Evolutionary conservation across 2,797 vertebrate species (phyloP), one percentile per base, ranked within the genome.

Genomic region (Tarsius wallacei): DNA sequence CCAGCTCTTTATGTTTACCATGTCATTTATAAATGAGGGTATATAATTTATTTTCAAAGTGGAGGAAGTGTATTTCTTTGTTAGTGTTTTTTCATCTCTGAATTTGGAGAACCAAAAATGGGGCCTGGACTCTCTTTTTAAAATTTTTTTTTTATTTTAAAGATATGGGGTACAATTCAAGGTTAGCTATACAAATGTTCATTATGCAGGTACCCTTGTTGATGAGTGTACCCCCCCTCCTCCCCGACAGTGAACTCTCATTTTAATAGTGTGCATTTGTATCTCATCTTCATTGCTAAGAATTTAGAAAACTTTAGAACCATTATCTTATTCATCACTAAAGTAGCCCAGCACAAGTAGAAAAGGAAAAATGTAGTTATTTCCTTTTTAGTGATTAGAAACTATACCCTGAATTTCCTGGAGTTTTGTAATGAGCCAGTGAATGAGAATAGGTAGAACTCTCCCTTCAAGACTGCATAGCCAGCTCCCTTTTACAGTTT

Each of bases 201-300:
- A 42, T 42, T 42, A 42, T 42, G 42, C 42, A 42, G 42, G 42
- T 42, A 42, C 42, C 42, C 42, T 42, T 42, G 42, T 42, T 42
- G 42, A 42, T 42, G 42, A 42, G 42, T 5, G 7, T 42, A 42
- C 42, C 42, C 42, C 7, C 42, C 4, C 7, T 6, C 42, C 7
- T 6, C 42, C 42, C 42, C 7, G 42, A 42, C 42, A 42, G 42
- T 42, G 42, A 42, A 42, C 26, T 88, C 21, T 86, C 36, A 81
- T 87, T 88, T 94, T 91, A 64, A 89, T 80, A 70, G 82, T 51
- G 26, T 95, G 31, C 42, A 57, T 91, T 94, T 97, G 14, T 78
- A 77, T 63, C 36, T 86, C 11, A 91, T 6, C 57, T 83, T 96
- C 49, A 80, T 51, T 96, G n/a, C 28, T 66, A 81, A 91, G 51